Percentiles rank a stretch among this genome's conserved stretches.
Evolutionary conservation across 2,888 invertebrate genomes (phyloP).

Genomic region (Hofmannophila pseudospretella): DNA sequence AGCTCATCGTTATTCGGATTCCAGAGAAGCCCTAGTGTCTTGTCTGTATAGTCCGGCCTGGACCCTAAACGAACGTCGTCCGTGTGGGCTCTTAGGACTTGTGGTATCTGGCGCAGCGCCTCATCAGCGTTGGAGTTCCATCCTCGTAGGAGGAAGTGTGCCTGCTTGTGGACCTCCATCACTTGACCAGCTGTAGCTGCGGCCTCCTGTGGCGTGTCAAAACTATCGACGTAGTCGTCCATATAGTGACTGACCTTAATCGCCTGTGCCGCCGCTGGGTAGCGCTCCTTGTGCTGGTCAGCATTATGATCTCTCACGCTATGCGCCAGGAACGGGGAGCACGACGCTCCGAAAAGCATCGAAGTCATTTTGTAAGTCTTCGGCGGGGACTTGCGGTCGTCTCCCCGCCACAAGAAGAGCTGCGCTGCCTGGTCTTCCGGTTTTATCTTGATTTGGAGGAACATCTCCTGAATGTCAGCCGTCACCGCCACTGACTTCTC

Average conservation of each 20-base stretch:
- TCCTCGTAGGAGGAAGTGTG: background rate
- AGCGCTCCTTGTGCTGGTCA: too few species aligned
- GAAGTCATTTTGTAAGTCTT: background rate
- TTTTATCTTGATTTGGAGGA: background rate
- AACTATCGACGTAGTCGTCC: background rate
- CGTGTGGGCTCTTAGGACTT: background rate
- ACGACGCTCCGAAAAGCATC: background rate
- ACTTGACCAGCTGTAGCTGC: background rate
- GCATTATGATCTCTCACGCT: background rate
- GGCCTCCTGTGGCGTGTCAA: background rate
- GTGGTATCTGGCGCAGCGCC: background rate
- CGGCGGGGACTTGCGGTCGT: background rate
- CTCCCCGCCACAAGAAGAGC: background rate
- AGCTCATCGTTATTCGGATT: background rate
- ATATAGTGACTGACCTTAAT: conserved; percentile 1
- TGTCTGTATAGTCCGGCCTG: background rate
- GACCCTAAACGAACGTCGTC: too few species aligned
- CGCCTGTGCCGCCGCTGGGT: background rate
- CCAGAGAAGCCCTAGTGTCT: background rate
- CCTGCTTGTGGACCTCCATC: background rate
- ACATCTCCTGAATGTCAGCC: background rate
- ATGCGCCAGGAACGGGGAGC: conserved; percentile 1
- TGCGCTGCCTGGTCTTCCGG: background rate
- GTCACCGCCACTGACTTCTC: background rate
- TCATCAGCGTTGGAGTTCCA: background rate